Base-by-base conservation (phyloP, 2,888 invertebrate species). In the Urechis unicinctus region DNA sequence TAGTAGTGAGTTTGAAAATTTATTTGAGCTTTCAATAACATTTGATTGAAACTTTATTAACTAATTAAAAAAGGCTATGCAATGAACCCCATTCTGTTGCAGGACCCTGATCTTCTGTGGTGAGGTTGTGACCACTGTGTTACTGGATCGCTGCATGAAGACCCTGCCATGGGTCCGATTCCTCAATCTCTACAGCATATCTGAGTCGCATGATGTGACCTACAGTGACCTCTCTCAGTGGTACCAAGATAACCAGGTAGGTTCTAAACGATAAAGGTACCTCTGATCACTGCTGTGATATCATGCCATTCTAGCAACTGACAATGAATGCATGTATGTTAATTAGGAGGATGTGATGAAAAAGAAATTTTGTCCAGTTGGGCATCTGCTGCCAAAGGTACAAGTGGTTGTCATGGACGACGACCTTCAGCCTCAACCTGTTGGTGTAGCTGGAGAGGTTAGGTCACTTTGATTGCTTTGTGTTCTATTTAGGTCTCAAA, bases 391-490 rank as follows among this genome's bases (percentile, higher is more conserved):
- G 45, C 70, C 70, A 9, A 71, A 73, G 3, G 77, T 78, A 1
- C 60, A 70, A 25, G 69, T 79, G 36, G 68, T 68, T 29, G 76
- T 79, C 28, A 53, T 78, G 59, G 70, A 75, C 58, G 63, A 66
- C n/a, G 63, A 72, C 3, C 59, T 71, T 4, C 60, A 68, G 50
- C 60, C 64, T 3, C 74, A 74, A 53, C 78, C 78, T 6, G 73
- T 79, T 2, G 78, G 78, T 22, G 69, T 72, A 36, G 69, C 77
- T 44, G 79, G 79, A 26, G 78, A 80, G 74, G 77, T 78, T 63
- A 46, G 55, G n/a, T n/a, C n/a, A n/a, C n/a, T n/a, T n/a, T n/a
- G n/a, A n/a, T n/a, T n/a, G n/a, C n/a, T n/a, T n/a, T n/a, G n/a
- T n/a, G n/a, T n/a, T n/a, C n/a, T n/a, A n/a, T n/a, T n/a, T n/a